Conservation (phyloP, 2,113 vertebrate species). For the Bufo gargarizans region DNA sequence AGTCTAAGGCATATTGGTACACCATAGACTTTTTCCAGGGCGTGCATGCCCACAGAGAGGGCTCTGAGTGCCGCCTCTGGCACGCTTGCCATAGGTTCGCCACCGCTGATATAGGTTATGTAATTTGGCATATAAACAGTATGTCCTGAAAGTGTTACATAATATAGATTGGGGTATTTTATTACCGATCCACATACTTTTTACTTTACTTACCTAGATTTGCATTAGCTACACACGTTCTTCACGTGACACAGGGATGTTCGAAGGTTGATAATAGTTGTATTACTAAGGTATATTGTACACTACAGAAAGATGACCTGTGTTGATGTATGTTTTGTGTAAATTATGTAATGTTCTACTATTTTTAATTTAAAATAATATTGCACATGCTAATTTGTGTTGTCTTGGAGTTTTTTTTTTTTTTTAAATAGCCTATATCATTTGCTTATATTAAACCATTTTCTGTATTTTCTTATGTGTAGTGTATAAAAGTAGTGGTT, state of each 20-base stretch:
- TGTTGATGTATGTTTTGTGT: background rate
- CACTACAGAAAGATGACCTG: background rate
- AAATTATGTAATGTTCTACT: background rate
- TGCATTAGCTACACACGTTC: background rate
- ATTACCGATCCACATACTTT: background rate
- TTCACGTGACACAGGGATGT: background rate
- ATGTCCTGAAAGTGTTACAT: background rate
- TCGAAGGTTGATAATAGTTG: background rate
- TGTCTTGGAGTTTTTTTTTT: background rate
- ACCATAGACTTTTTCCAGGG: too few relatives aligned
- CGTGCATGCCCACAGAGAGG: too few relatives aligned
- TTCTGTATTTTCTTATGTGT: background rate
- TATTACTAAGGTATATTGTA: background rate
- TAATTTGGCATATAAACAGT: background rate
- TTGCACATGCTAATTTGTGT: background rate
- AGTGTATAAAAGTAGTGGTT: background rate
- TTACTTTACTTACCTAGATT: background rate
- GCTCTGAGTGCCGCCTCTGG: too few relatives aligned
- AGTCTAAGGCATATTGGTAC: too few relatives aligned
- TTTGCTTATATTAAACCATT: background rate
- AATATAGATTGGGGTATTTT: background rate
- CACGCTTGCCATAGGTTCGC: too few relatives aligned
- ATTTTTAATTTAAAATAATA: slow-evolving; percentile 10
- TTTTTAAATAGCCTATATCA: background rate
- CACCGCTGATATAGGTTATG: background rate